Evolutionary conservation across 2,797 vertebrate genomes (phyloP).

Genomic region (Pachyuromys duprasi): DNA sequence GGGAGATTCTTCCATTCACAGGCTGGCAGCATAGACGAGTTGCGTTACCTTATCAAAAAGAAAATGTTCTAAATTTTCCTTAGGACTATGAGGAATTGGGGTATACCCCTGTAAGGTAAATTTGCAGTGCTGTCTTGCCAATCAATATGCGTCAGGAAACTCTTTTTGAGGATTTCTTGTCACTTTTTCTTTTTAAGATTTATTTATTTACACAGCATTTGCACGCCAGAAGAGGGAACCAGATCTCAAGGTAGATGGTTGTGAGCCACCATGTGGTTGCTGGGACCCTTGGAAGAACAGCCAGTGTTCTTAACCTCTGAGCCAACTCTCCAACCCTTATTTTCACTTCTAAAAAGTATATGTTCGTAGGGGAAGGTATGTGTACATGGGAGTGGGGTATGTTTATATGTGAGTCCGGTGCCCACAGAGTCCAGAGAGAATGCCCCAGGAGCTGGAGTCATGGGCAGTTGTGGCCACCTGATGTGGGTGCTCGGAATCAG

Average conservation of each 20-base stretch:
- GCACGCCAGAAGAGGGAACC: too few species aligned
- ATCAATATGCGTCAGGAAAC: neutral
- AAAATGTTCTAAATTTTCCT: neutral
- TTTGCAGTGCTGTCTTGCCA: constrained; percentile 24
- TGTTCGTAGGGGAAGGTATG: neutral
- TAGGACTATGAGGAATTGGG: constrained; percentile 26
- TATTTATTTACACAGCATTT: too few species aligned
- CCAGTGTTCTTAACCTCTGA: too few species aligned
- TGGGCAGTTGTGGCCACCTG: neutral
- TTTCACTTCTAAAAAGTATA: neutral
- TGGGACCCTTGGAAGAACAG: too few species aligned
- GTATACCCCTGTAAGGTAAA: constrained; percentile 1
- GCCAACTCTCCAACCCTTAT: neutral
- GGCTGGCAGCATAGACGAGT: neutral
- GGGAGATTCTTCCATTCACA: too few species aligned
- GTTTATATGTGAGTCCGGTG: neutral
- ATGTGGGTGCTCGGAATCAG: neutral
- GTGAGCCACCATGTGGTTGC: too few species aligned
- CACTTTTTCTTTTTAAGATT: too few species aligned
- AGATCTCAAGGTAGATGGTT: too few species aligned
- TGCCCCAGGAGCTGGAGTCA: neutral
- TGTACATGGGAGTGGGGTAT: neutral
- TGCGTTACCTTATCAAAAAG: neutral
- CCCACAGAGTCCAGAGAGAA: neutral
- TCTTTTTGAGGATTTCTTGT: neutral